Percentiles rank a stretch among this genome's conserved stretches.
These are phyloP conservation scores for Struthio camelus DNA, from an alignment of 2,113 vertebrate genomes.

Conservation along the genomic window DNA sequence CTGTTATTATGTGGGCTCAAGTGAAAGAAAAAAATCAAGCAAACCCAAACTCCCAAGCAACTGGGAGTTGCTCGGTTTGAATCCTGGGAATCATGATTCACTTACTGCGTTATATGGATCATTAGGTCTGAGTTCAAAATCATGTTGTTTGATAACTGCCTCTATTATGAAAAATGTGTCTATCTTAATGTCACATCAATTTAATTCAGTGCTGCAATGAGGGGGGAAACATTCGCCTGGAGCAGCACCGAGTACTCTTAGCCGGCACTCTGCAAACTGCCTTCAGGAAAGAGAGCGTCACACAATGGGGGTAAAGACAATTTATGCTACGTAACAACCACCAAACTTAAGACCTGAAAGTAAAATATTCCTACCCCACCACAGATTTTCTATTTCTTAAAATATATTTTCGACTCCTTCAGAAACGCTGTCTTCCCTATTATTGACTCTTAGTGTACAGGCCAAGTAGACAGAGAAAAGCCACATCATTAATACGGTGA, in stretches of 20 bases:
- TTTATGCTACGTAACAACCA: not conserved
- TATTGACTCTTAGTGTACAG: not conserved
- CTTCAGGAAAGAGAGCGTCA: not conserved
- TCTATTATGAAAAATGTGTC: not conserved
- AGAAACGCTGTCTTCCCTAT: not conserved
- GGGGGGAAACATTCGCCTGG: not conserved
- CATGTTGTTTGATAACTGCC: not conserved
- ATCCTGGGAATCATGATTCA: not conserved
- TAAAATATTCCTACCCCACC: not conserved
- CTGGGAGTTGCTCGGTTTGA: not conserved
- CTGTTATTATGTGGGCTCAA: not conserved
- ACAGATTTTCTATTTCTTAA: not conserved
- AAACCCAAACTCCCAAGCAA: not conserved
- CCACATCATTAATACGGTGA: not conserved
- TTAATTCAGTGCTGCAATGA: not conserved
- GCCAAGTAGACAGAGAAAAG: not conserved
- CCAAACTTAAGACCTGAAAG: not conserved
- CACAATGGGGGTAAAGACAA: not conserved
- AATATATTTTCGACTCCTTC: not conserved
- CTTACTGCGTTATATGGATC: not conserved
- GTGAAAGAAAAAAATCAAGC: not conserved
- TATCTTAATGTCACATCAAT: not conserved
- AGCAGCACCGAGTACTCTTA: not conserved
- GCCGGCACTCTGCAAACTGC: not conserved
- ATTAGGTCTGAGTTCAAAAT: not conserved